Conservation (phyloP, 2,797 vertebrate genomes). For the Acanthurus tractus region DNA sequence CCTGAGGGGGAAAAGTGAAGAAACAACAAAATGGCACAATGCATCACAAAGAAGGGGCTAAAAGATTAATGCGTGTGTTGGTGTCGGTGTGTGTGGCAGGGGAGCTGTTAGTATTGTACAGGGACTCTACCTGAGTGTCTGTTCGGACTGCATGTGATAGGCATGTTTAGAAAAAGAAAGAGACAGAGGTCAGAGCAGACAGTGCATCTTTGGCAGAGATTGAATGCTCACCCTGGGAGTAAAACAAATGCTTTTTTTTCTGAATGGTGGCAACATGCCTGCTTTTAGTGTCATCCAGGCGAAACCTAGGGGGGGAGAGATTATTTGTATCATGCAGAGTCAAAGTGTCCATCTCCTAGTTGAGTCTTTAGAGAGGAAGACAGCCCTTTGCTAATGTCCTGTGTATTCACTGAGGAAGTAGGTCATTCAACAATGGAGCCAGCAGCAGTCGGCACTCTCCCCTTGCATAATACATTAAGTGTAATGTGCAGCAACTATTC, state of each 20-base stretch:
- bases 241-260: constrained; percentile 81
- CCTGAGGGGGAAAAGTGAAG: constrained; percentile 46
- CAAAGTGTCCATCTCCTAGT: constrained; percentile 87
- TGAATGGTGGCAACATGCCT: constrained; percentile 78
- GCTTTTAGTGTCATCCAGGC: constrained; percentile 82
- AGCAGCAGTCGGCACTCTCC: constrained; percentile 92
- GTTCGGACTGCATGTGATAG: constrained; percentile 70
- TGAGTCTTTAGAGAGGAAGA: constrained; percentile 85
- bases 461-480: constrained; percentile 99
- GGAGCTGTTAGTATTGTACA: constrained; percentile 78
- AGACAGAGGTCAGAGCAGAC: constrained; percentile 71
- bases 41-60: constrained; percentile 57
- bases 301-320: constrained; percentile 67
- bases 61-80: constrained; percentile 73
- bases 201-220: constrained; percentile 75
- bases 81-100: constrained; percentile 63
- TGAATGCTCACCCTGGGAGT: constrained; percentile 79
- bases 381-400: constrained; percentile 86
- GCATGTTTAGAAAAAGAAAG: constrained; percentile 60
- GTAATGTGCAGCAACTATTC: constrained; percentile 94
- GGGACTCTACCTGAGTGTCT: constrained; percentile 75
- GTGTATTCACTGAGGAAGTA: constrained; percentile 91
- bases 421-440: constrained; percentile 97
- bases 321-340: constrained; percentile 88
- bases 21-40: constrained; percentile 62